Evolutionary conservation across 2,888 invertebrate genomes (phyloP), one percentile per base, ranked within the genome.

Genomic region (Xestobium rufovillosum): DNA sequence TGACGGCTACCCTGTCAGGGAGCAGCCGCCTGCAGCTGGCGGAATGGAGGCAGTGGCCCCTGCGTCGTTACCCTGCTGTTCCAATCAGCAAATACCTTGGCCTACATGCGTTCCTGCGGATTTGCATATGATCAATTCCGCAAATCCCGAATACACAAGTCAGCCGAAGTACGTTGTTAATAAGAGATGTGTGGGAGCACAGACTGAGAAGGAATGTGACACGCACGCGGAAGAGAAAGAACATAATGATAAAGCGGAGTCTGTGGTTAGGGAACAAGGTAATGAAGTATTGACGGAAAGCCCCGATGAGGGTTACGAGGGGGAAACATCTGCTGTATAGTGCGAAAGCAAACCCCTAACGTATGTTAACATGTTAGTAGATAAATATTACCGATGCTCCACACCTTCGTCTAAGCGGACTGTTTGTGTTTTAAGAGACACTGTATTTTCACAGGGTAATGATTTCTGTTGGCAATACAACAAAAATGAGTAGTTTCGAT

Each of bases 251-350:
- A 19, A 19, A 19, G 23, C n/a, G n/a, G 23, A 19, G 23, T 8
- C 23, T 19, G n/a, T 19, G n/a, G 23, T n/a, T n/a, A n/a, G 23
- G 6, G 23, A 19, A n/a, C 6, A n/a, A 8, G 23, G 6, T 19
- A 19, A 8, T 6, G 57, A 59, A 31, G 68, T 68, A n/a, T 50
- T 72, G 52, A 81, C 83, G 11, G 87, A 87, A 56, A 87, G 86
- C 64, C 86, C 87, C 23, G 88, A 88, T 60, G 88, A 88, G 65
- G 88, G 87, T 11, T 88, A 88, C 63, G 88, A 85, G 36, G 88
- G 87, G 25, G 88, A 87, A 31, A 17, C 23, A n/a, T n/a, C 23
- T 19, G 23, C n/a, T 8, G 23, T 19, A n/a, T n/a, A n/a, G n/a
- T n/a, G n/a, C n/a, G n/a, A n/a, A n/a, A n/a, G n/a, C n/a, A n/a